phyloP scores from a whole-genome alignment of 2,113 vertebrate species.

The Solenodon paradoxus region DNA sequence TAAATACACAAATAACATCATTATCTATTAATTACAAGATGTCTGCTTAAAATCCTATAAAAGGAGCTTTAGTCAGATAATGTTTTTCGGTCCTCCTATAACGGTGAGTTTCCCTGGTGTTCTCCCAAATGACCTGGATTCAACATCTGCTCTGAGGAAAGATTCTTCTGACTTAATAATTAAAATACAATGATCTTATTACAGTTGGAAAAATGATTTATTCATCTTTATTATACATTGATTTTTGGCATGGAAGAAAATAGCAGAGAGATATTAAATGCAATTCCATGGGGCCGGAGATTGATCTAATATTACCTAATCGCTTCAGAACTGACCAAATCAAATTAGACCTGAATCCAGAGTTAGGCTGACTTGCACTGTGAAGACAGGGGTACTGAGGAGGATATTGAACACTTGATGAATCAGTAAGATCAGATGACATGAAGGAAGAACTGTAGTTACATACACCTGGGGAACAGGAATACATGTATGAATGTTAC shows the following conservation, averaged over 20 bases:
- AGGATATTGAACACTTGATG: slow-evolving; percentile 10
- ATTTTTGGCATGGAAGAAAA: slow-evolving; percentile 69
- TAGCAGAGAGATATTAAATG: slow-evolving; percentile 69
- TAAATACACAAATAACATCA: background rate
- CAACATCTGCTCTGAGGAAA: slow-evolving; percentile 76
- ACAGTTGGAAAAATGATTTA: slow-evolving; percentile 78
- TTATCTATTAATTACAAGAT: slow-evolving; percentile 35
- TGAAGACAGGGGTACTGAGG: background rate
- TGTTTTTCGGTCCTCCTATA: slow-evolving; percentile 14
- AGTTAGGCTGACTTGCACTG: slow-evolving; percentile 49
- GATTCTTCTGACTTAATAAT: slow-evolving; percentile 68
- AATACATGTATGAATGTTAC: background rate
- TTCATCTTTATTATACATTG: slow-evolving; percentile 73
- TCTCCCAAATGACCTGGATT: slow-evolving; percentile 70
- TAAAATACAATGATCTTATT: slow-evolving; percentile 78
- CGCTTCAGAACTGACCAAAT: slow-evolving; percentile 70
- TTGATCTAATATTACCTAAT: slow-evolving; percentile 73
- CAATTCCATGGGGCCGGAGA: slow-evolving; percentile 63
- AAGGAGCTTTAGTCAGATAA: slow-evolving; percentile 22
- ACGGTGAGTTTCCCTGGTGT: slow-evolving; percentile 53
- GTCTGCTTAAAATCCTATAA: slow-evolving; percentile 13
- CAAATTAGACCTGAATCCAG: slow-evolving; percentile 70
- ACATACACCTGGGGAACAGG: slow-evolving; percentile 22
- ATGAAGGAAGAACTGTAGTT: background rate
- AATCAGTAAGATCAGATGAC: slow-evolving; percentile 49